Percentiles rank a stretch among this genome's conserved stretches.
Conservation (phyloP, 1,140 invertebrate genomes). For the Camponotus floridanus region DNA sequence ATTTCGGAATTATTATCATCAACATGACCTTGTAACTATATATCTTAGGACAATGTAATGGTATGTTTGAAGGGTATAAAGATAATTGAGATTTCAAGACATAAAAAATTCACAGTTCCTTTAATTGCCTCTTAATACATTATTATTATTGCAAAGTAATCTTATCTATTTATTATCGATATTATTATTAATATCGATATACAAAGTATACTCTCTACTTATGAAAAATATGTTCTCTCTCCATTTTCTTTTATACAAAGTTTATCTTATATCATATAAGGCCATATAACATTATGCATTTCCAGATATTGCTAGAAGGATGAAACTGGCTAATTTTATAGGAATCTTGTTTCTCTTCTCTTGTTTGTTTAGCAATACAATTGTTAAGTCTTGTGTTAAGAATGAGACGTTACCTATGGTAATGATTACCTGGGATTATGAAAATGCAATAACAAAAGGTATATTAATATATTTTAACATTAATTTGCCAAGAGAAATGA, state of each 20-base stretch:
- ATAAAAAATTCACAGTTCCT: background rate
- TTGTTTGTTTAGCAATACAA: background rate
- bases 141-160: background rate
- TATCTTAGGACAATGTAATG: background rate
- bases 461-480: constrained; percentile 52
- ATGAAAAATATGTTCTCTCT: constrained; percentile 52
- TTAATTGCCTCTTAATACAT: background rate
- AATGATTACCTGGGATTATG: constrained; percentile 89
- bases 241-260: background rate
- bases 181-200: background rate
- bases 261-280: background rate
- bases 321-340: background rate
- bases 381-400: background rate
- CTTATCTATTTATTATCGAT: no score
- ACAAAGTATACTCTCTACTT: background rate
- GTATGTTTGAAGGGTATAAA: background rate
- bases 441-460: constrained; percentile 87
- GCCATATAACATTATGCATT: background rate
- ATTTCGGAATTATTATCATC: background rate
- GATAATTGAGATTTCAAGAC: background rate
- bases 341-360: background rate
- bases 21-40: no score
- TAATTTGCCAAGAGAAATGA: background rate
- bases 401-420: constrained; percentile 86
- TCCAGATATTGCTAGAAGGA: background rate